Base-by-base conservation (phyloP, 1,140 invertebrate species). In the Plectus sambesii region DNA sequence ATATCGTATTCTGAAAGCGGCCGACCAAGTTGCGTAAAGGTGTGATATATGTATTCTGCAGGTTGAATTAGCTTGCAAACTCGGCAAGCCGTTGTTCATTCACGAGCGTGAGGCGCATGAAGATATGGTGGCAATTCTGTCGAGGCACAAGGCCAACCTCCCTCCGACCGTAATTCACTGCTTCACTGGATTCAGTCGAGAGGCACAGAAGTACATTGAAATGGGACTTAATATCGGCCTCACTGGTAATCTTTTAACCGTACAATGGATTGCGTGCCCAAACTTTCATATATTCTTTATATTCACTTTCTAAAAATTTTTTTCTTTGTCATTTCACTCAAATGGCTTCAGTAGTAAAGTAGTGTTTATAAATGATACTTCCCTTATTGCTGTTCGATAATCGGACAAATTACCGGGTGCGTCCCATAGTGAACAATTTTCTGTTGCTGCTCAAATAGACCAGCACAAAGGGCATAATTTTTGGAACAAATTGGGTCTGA, bases 21-120 rank as follows among this genome's bases (percentile, higher is more conserved):
- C n/a, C n/a, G n/a, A n/a, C n/a, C n/a, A n/a, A n/a, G n/a, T n/a
- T n/a, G n/a, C n/a, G n/a, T n/a, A n/a, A n/a, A n/a, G n/a, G n/a
- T n/a, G n/a, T n/a, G n/a, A n/a, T n/a, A n/a, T n/a, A n/a, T n/a
- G n/a, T n/a, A n/a, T n/a, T 59, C 73, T 75, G 15, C 61, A 83
- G 82, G 77, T 87, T 52, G 78, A 84, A 65, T 73, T 93, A 52
- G 87, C 88, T 27, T 84, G 84, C 66, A 78, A 82, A 57, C 71
- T 92, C 8, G 79, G 81, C 44, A 90, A 89, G 66, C 85, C 88
- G n/a, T 70, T 93, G 17, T 80, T 89, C 58, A 77, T 93, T 19
- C 87, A 90, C 70, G 87, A 93, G 72, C 78, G 86, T 71, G 84
- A 86, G 60, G 87, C 87, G 25, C 84, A 88, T 65, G 74, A 78